Evolutionary conservation across 2,113 vertebrate species (phyloP), one percentile per base, ranked within the genome.

Genomic region (Buteo buteo): DNA sequence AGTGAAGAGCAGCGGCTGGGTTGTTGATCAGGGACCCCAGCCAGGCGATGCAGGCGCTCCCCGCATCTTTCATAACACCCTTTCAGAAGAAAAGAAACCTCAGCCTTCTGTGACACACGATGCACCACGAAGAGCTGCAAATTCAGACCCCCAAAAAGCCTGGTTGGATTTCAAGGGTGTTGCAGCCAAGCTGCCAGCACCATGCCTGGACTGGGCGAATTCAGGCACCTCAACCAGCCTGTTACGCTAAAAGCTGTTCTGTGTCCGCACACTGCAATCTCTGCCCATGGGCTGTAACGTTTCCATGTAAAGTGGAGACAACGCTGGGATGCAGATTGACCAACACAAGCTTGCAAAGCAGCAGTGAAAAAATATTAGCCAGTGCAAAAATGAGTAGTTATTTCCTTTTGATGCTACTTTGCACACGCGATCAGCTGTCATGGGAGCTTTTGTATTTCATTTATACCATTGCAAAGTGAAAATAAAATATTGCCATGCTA

Each of bases 241-340:
- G 5, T 22, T 24, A 6, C 1, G 1, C 24, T 16, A 13, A 34
- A 10, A 5, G 9, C 31, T 74, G 34, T 2, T 50, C 40, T n/a
- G 57, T 16, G 44, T 18, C 28, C 3, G 13, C 40, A 24, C 10
- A 1, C 21, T 22, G 42, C 38, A 34, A 8, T 14, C 57, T 58
- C 70, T 79, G 86, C 38, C 64, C 31, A 3, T 0, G 2, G 74
- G 28, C 69, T 66, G 29, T 20, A 82, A 19, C 0, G 0, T 31
- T 44, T 26, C 20, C 31, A 4, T 2, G 1, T 6, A 3, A 44
- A 73, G 6, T 1, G 2, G 40, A 69, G 38, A 20, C n/a, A 67
- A 3, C 38, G 5, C 14, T 7, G 44, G 26, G 26, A 11, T 61
- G 44, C 20, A 69, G 32, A 24, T 29, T 69, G 71, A 52, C 20